Conservation (phyloP, 1,140 invertebrate genomes). For the Ctenoplectra terminalis region DNA sequence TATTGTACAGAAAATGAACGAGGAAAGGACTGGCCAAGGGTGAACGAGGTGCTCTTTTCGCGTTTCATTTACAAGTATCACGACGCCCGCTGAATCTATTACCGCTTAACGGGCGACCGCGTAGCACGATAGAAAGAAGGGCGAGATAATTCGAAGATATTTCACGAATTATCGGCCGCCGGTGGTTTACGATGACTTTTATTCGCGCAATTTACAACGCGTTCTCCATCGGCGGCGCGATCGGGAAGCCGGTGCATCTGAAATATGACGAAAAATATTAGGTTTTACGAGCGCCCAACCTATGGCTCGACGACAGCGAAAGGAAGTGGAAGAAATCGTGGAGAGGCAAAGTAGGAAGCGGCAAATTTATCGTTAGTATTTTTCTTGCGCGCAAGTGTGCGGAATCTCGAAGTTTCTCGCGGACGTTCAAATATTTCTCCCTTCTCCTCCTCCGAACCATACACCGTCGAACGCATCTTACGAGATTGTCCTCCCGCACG, state of each 20-base stretch:
- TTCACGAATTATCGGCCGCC: conserved; percentile 25
- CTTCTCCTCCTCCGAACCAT: no score
- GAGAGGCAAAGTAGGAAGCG: not conserved
- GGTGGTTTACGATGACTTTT: conserved; percentile 40
- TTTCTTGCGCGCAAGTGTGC: no score
- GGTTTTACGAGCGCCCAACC: conserved; percentile 21
- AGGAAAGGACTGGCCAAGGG: not conserved
- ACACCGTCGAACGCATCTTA: no score
- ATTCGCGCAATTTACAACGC: conserved; percentile 45
- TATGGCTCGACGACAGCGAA: conserved; percentile 30
- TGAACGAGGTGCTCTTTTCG: not conserved
- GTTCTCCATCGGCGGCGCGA: conserved; percentile 9
- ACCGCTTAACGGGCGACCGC: not conserved
- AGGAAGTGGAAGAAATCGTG: not conserved
- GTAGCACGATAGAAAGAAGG: not conserved
- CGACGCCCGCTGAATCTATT: not conserved
- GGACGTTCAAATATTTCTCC: no score
- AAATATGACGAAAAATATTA: conserved; percentile 58
- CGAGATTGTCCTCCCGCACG: no score
- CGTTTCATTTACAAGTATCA: conserved; percentile 10
- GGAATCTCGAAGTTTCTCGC: not conserved
- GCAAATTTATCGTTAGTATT: not conserved
- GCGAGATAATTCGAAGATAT: conserved; percentile 21
- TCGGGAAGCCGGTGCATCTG: conserved; percentile 34
- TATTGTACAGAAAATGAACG: conserved; percentile 1